A percentile compares a stretch with the other conserved stretches of the same genome.
These are phyloP conservation scores for Forbesichthys agassizii DNA, from an alignment of 2,113 vertebrate species.

Conservation along the genomic window DNA sequence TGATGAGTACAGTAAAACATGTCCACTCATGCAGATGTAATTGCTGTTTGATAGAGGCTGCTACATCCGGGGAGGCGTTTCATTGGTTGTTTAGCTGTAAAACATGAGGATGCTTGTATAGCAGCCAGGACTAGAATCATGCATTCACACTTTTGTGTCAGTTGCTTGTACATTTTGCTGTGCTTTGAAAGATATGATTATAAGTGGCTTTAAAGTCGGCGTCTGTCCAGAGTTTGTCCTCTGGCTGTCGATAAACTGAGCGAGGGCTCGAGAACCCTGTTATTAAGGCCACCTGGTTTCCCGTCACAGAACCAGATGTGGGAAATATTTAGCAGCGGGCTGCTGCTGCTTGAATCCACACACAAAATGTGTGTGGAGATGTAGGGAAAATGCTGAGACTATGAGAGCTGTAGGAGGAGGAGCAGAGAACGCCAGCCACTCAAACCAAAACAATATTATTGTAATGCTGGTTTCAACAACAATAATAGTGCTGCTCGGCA, in stretches of 20 bases:
- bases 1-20: constrained; percentile 30
- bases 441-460: background rate
- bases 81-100: constrained; percentile 40
- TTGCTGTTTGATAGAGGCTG: constrained; percentile 64
- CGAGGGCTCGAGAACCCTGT: constrained; percentile 46
- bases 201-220: constrained; percentile 41
- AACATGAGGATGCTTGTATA: constrained; percentile 67
- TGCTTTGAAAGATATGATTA: constrained; percentile 62
- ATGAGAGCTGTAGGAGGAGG: too few relatives aligned
- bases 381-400: too few relatives aligned
- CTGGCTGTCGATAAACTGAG: constrained; percentile 44
- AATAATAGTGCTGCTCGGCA: too few relatives aligned
- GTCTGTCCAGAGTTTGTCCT: constrained; percentile 26
- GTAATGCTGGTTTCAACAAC: too few relatives aligned
- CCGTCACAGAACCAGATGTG: constrained; percentile 64
- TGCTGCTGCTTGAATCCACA: constrained; percentile 25
- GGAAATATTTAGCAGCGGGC: constrained; percentile 28
- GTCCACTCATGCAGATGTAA: constrained; percentile 70
- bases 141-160: constrained; percentile 53
- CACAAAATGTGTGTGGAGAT: too few relatives aligned
- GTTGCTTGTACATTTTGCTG: constrained; percentile 52
- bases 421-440: background rate
- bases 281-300: constrained; percentile 70
- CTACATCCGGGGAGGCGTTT: constrained; percentile 54
- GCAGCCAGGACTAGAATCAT: constrained; percentile 44